Conservation (phyloP, 2,113 vertebrate species). For the Crotalus horridus region DNA sequence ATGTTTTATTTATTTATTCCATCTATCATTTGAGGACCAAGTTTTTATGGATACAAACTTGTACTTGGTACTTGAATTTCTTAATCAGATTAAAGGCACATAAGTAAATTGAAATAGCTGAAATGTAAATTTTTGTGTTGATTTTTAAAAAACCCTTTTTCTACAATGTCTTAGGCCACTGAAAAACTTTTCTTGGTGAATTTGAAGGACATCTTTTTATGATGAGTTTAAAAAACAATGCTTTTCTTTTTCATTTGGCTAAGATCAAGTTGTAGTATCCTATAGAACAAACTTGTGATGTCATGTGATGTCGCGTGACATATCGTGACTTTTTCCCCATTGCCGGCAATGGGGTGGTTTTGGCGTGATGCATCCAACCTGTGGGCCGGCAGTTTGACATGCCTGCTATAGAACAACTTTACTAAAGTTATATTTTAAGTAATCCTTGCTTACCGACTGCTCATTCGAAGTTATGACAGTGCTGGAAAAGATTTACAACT, state of each 20-base stretch:
- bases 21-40: background rate
- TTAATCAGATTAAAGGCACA: background rate
- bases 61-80: background rate
- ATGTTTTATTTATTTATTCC: background rate
- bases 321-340: no score
- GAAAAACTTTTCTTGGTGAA: background rate
- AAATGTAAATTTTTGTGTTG: background rate
- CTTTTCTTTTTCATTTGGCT: background rate
- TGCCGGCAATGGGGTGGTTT: no score
- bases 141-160: accelerated
- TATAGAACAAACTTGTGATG: background rate
- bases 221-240: background rate
- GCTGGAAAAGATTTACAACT: background rate
- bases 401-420: background rate
- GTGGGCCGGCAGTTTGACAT: no score
- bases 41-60: background rate
- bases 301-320: no score
- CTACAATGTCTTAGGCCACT: background rate
- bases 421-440: background rate
- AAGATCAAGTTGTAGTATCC: background rate
- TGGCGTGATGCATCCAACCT: no score
- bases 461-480: background rate
- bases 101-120: background rate
- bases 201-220: background rate
- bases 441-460: background rate